A percentile compares a stretch with the other conserved stretches of the same genome.
phyloP scores from a whole-genome alignment of 2,797 vertebrate genomes.

The Halcyon badia region DNA sequence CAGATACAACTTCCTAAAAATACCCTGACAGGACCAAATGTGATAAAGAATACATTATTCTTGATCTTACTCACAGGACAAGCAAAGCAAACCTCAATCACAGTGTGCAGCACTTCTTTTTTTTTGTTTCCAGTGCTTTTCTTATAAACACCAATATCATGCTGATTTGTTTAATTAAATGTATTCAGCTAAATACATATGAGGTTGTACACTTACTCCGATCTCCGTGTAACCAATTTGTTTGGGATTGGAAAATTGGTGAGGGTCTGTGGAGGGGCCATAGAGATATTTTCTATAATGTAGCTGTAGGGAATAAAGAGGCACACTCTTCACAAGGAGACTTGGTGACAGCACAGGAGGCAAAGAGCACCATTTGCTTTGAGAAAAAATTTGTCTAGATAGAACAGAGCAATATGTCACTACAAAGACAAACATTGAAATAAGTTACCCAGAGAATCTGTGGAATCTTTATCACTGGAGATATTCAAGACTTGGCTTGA shows the following conservation, averaged over 20 bases:
- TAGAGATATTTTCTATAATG: background rate
- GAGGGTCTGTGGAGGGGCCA: background rate
- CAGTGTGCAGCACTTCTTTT: background rate
- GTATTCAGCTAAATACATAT: background rate
- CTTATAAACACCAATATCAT: background rate
- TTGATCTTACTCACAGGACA: background rate
- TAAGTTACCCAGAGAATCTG: background rate
- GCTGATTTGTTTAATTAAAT: background rate
- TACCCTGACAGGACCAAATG: fast-evolving
- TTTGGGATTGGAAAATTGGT: background rate
- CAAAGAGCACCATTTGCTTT: background rate
- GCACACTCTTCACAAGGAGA: background rate
- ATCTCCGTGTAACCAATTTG: fast-evolving
- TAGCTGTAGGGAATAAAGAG: background rate
- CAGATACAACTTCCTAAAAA: background rate
- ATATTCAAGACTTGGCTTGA: background rate
- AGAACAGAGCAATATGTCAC: background rate
- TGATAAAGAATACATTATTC: background rate
- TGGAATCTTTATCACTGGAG: background rate
- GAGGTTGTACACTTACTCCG: background rate
- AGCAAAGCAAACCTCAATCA: background rate
- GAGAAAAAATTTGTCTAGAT: background rate
- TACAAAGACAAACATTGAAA: background rate
- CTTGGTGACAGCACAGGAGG: background rate
- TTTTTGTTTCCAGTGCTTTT: background rate